Evolutionary conservation across 2,797 vertebrate genomes (phyloP).

Genomic region (Microctenopoma steveboyesi): DNA sequence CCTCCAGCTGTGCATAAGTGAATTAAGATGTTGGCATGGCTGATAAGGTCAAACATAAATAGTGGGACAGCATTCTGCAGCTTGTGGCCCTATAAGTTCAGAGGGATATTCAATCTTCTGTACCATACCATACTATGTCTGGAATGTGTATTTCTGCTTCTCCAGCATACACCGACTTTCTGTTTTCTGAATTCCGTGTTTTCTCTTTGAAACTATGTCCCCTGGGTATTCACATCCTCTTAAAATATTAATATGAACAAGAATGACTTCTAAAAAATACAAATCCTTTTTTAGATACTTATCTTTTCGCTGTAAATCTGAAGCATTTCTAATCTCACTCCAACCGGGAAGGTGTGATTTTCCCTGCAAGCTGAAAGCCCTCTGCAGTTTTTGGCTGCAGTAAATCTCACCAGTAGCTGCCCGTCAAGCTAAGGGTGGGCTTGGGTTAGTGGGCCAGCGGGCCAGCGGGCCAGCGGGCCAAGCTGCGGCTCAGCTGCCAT

Average conservation of each 20-base stretch:
- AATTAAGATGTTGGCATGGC: conserved; percentile 53
- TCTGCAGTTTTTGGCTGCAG: conserved; percentile 28
- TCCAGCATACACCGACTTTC: conserved; percentile 6
- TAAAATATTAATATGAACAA: conserved; percentile 18
- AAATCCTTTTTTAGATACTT: conserved; percentile 4
- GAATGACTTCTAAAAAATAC: background rate
- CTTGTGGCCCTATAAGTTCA: conserved; percentile 28
- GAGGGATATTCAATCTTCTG: conserved; percentile 26
- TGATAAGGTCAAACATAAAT: conserved; percentile 60
- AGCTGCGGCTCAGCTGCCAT: conserved; percentile 37
- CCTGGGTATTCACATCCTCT: background rate
- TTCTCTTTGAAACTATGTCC: conserved; percentile 8
- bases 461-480: conserved; percentile 62
- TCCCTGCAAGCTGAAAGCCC: conserved; percentile 21
- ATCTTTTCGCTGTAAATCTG: conserved; percentile 7
- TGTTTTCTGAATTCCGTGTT: background rate
- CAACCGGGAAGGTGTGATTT: conserved; percentile 23
- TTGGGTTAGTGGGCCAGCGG: conserved; percentile 60
- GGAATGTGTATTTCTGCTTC: conserved; percentile 27
- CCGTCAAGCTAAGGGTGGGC: conserved; percentile 32
- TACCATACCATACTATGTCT: conserved; percentile 9
- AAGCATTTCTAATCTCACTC: conserved; percentile 13
- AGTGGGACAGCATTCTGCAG: conserved; percentile 25
- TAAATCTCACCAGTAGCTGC: conserved; percentile 51
- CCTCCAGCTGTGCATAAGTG: conserved; percentile 52